Evolutionary conservation across 1,140 invertebrate species (phyloP), one percentile per base, ranked within the genome.

Genomic region (Himalopsyche phryganea): DNA sequence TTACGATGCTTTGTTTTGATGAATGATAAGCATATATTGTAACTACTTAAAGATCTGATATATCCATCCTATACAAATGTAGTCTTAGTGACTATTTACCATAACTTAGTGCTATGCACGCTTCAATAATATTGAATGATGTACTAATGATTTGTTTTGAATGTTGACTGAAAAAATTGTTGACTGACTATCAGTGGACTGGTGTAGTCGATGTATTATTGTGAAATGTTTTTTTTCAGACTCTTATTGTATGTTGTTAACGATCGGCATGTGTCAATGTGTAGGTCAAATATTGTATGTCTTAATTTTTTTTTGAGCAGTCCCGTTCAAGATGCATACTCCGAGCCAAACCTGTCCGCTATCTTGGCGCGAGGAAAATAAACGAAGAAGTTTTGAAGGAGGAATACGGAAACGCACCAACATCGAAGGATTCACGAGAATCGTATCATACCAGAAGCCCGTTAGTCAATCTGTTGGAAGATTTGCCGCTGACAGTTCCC

Each of bases 321-420:
- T 54, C 50, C 54, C 58, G 58, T 64, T 44, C 57, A 64, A 60
- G 53, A 64, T 64, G 62, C 49, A 47, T 46, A 38, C 62, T 40
- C 10, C 18, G 13, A 41, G 6, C 45, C 19, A 35, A 20, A 20
- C 20, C 48, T 15, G 17, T 17, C 36, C 40, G 41, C 44, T 42
- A 23, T 47, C 17, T 42, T 13, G 23, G 50, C 23, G 44, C 18
- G 33, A 57, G 49, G 50, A 51, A 52, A 46, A 44, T 11, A 53
- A 44, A 36, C 23, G 44, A 57, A 54, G 40, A 32, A 35, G 40
- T 44, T 11, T 35, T 17, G 48, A 51, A 59, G 61, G 57, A 59
- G 46, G 55, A 58, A 10, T 18, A 28, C 28, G 17, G 14, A 32
- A 38, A 18, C 23, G 36, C 18, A 45, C 10, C 51, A 19, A 47